Conservation (phyloP, 2,113 vertebrate genomes). For the Polypterus bichir region DNA sequence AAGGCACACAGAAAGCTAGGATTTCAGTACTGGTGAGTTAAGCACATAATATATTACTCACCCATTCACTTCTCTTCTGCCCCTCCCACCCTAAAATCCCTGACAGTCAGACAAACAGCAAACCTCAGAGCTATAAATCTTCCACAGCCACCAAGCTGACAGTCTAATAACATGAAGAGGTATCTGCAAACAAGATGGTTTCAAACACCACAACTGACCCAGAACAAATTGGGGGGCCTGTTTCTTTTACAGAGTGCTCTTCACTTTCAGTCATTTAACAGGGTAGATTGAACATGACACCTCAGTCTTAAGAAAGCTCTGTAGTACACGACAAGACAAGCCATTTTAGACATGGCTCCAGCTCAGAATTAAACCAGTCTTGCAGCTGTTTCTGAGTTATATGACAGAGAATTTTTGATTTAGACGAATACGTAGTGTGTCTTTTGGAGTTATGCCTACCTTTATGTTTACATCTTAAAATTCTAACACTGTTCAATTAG, state of each 20-base stretch:
- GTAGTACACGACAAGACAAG: constrained; percentile 1
- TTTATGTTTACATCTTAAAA: no score
- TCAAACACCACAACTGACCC: constrained; percentile 48
- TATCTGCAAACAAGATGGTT: constrained; percentile 56
- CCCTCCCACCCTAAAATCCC: neutral
- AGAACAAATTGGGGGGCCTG: constrained; percentile 49
- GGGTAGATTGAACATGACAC: constrained; percentile 39
- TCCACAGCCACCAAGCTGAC: constrained; percentile 36
- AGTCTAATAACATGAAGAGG: constrained; percentile 50
- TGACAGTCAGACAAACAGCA: neutral
- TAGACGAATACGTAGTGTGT: no score
- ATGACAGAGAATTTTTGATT: no score
- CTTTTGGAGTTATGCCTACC: no score
- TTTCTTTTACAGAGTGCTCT: constrained; percentile 35
- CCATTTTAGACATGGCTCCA: neutral
- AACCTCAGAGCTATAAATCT: constrained; percentile 41
- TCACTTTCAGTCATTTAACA: constrained; percentile 42
- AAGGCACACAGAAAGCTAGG: no score
- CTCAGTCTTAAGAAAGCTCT: constrained; percentile 22
- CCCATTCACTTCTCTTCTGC: constrained; percentile 4
- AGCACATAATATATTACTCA: neutral
- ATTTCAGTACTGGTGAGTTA: neutral
- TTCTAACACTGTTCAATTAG: no score
- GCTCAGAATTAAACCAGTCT: neutral
- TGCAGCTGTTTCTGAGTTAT: neutral